Evolutionary conservation across 2,888 invertebrate genomes (phyloP), one percentile per base, ranked within the genome.

Genomic region (Melinopterus prodromus): DNA sequence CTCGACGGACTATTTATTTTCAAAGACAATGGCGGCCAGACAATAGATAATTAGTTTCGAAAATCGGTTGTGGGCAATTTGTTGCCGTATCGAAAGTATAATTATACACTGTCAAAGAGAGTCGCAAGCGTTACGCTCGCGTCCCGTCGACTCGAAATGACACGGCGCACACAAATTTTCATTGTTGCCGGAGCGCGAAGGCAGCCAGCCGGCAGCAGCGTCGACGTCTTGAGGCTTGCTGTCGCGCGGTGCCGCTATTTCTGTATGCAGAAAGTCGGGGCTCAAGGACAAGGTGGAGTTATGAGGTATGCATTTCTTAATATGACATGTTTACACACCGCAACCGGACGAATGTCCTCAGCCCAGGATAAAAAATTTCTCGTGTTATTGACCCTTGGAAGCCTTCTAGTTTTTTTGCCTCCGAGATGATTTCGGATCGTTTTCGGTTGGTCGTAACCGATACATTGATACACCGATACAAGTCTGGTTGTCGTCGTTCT

Each of bases 291-390:
- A 84, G 84, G 84, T 83, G 84, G 84, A 84, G 84, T 83, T 84
- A 83, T 83, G 84, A 84, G 84, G 84, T 84, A 85, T 85, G 85
- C 85, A 84, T 84, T 84, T 84, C 83, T 84, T 85, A 83, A 84
- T 84, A 83, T 82, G 82, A 83, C 82, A 83, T 84, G 84, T 84
- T 83, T 83, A 83, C 83, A 82, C 53, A 53, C 53, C 53, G 53
- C 53, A 53, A 53, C 53, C 53, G 53, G 53, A 53, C 53, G 53
- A 79, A 82, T 80, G 83, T 80, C 81, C 76, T 80, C 79, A 69
- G 15, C 53, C 53, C 53, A 26, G 53, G 53, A 77, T 26, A 69
- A 69, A 77, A 77, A 77, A 77, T 38, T 77, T 69, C 16, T 36
- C 16, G 35, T 69, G 77, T 77, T 77, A 77, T 69, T 77, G 77